Conservation (phyloP, 2,888 invertebrate genomes). For the Cataglyphis livida region DNA sequence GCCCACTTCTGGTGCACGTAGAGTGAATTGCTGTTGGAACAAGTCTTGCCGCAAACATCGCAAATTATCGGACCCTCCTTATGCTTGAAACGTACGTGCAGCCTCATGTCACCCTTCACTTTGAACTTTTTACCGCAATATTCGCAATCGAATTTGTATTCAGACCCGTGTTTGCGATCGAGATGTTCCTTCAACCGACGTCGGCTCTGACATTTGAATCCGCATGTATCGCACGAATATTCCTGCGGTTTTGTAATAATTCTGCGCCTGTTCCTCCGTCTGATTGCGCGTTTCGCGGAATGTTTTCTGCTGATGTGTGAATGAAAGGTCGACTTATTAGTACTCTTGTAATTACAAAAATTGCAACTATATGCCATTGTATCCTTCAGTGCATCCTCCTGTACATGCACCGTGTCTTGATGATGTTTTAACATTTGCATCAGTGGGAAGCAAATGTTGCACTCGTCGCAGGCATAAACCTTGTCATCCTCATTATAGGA, state of each 20-base stretch:
- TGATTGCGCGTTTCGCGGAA: constrained; percentile 42
- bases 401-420: constrained; percentile 62
- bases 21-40: constrained; percentile 80
- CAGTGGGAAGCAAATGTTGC: constrained; percentile 75
- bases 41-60: constrained; percentile 82
- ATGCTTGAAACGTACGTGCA: constrained; percentile 81
- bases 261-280: constrained; percentile 50
- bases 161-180: constrained; percentile 78
- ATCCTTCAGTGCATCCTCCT: constrained; percentile 50
- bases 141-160: constrained; percentile 79
- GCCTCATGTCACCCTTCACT: constrained; percentile 82
- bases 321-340: constrained; percentile 74
- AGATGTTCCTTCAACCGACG: constrained; percentile 79
- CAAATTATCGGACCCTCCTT: constrained; percentile 80
- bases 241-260: constrained; percentile 60
- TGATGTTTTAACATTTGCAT: constrained; percentile 74
- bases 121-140: constrained; percentile 80
- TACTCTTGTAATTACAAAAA: constrained; percentile 75
- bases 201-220: constrained; percentile 77
- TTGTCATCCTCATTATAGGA: constrained; percentile 69
- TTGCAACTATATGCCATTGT: constrained; percentile 63
- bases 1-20: constrained; percentile 82
- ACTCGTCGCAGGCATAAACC: constrained; percentile 73
- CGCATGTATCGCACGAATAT: constrained; percentile 71
- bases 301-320: constrained; percentile 77